Evolutionary conservation across 2,797 vertebrate genomes (phyloP).

Genomic region (Gorsachius magnificus): DNA sequence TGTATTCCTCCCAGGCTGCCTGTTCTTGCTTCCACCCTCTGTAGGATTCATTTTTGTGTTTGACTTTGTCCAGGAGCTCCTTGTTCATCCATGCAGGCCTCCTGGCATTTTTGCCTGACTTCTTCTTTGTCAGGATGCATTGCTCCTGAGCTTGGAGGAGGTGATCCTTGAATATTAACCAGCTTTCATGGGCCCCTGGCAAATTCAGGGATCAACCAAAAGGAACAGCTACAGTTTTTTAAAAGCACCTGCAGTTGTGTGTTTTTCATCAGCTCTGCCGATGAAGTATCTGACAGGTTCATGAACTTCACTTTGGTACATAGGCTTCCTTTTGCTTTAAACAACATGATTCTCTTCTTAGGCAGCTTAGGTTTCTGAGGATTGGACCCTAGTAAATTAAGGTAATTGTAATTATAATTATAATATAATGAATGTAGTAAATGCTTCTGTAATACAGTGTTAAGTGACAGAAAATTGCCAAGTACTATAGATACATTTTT

Average conservation of each 20-base stretch:
- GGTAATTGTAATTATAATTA: slow-evolving; percentile 53
- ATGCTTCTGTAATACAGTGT: slow-evolving; percentile 20
- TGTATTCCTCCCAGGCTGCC: too few species aligned
- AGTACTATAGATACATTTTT: slow-evolving; percentile 39
- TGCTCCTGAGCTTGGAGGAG: too few species aligned
- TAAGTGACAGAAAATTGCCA: slow-evolving; percentile 62
- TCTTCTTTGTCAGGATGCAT: too few species aligned
- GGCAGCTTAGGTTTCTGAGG: neutral
- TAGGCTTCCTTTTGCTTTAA: neutral
- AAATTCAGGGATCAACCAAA: neutral
- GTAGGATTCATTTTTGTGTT: too few species aligned
- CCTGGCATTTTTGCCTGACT: too few species aligned
- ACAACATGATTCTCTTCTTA: neutral
- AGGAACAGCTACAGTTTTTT: neutral
- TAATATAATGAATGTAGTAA: slow-evolving; percentile 45
- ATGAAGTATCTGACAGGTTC: neutral
- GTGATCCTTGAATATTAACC: too few species aligned
- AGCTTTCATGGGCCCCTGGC: too few species aligned
- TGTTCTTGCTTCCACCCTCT: too few species aligned
- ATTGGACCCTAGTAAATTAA: slow-evolving; percentile 3
- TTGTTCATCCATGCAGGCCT: too few species aligned
- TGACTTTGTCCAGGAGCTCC: too few species aligned
- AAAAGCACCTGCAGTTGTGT: neutral
- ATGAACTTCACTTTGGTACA: neutral
- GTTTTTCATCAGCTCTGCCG: neutral